phyloP scores from a whole-genome alignment of 2,113 vertebrate species.

The Ptilorrhoa leucosticta region DNA sequence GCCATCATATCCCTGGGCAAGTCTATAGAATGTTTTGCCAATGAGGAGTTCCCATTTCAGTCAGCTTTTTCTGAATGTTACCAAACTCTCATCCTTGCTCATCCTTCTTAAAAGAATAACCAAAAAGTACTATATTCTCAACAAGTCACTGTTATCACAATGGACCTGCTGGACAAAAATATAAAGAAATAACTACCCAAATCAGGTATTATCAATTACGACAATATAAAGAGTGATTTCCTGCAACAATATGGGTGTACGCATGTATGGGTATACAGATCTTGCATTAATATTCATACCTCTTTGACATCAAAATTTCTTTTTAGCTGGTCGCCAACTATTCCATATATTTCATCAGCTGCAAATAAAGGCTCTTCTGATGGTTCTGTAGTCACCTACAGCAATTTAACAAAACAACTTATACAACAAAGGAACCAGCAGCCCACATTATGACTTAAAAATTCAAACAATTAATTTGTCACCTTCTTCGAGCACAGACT shows the following conservation, averaged over 20 bases:
- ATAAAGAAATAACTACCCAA: background rate
- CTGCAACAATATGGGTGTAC: background rate
- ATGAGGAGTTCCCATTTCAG: background rate
- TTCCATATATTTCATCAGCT: conserved; percentile 94
- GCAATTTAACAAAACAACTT: background rate
- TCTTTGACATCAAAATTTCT: conserved; percentile 93
- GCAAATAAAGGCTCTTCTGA: conserved; percentile 88
- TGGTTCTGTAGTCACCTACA: conserved; percentile 84
- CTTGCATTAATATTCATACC: conserved; percentile 65
- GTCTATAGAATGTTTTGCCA: background rate
- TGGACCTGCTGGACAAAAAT: background rate
- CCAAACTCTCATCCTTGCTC: background rate
- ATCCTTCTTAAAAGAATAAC: background rate
- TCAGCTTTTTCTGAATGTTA: background rate
- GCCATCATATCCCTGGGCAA: background rate
- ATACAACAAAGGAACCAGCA: background rate
- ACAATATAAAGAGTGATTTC: background rate
- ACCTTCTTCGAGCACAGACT: background rate
- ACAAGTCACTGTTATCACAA: background rate
- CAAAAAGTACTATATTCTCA: background rate
- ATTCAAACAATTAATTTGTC: background rate
- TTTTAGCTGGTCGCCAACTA: conserved; percentile 92
- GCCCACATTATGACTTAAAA: background rate
- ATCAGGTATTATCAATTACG: background rate
- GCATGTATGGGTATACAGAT: background rate